Percentiles rank a stretch among this genome's conserved stretches.
These are phyloP conservation scores for Montipora capitata DNA, from an alignment of 92 coral and sea anemone genomes.

Conservation along the genomic window DNA sequence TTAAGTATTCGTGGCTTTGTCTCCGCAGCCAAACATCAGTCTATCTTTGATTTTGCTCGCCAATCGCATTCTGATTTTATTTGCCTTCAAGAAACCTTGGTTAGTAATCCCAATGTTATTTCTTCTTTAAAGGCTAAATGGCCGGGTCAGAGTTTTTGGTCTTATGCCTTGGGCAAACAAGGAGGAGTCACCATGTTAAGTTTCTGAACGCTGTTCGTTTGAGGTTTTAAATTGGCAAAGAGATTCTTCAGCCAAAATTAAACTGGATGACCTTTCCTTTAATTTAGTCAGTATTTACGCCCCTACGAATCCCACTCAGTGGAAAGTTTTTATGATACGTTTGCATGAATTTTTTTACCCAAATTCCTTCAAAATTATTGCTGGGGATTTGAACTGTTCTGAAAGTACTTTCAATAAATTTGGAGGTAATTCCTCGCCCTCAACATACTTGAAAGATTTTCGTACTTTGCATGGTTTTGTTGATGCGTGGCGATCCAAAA, in stretches of 20 bases:
- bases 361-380: not conserved
- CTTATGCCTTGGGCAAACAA: not conserved
- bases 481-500: not conserved
- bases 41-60: no score
- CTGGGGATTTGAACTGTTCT: constrained; percentile 46
- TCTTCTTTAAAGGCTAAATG: not conserved
- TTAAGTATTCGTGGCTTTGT: constrained; percentile 7
- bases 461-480: not conserved
- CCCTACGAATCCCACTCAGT: constrained; percentile 29
- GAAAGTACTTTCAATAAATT: not conserved
- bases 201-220: not conserved
- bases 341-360: constrained; percentile 9
- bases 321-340: constrained; percentile 1
- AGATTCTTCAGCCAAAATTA: constrained; percentile 25
- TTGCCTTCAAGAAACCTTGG: constrained; percentile 17
- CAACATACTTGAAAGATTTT: not conserved
- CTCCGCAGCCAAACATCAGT: no score
- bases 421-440: not conserved
- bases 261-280: not conserved
- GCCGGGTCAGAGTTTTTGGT: constrained; percentile 25
- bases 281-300: constrained; percentile 45
- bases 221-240: not conserved
- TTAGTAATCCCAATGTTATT: not conserved
- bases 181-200: not conserved
- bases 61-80: not conserved